Base-by-base conservation (phyloP, 1,140 invertebrate species). In the Drosophila arizonae region DNA sequence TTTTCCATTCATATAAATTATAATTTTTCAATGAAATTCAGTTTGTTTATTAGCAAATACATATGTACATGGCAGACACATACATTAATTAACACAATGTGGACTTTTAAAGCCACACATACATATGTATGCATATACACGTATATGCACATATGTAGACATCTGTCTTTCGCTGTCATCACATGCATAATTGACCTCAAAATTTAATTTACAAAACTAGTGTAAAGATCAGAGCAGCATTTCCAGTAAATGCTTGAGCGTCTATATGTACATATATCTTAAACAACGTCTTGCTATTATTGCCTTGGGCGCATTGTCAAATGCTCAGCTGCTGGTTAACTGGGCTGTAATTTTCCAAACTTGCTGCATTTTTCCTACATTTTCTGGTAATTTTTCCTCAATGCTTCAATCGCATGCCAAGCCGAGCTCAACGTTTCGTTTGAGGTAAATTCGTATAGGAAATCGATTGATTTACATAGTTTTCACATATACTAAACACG, bases 381-480 rank as follows among this genome's bases (percentile, higher is more conserved):
- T n/a, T n/a, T 33, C 30, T 6, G 6, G 6, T 6, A 1, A 6
- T 33, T 33, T 33, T 33, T 3, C 26, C 26, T 4, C 3, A 28
- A 28, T 5, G 30, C 30, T 33, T 33, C 26, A 28, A 33, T 4
- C 30, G 6, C 30, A 33, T 33, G 30, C 30, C 6, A 33, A 17
- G 17, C 17, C 17, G 17, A 17, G 17, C 17, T 17, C 30, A 33
- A 6, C 21, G 61, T 21, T 45, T 60, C 10, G 28, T 58, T 76
- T 66, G 87, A 86, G 84, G 72, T 79, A 58, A 62, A 50, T 65
- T 51, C 52, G 55, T 64, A 67, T 70, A 70, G 71, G 75, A 67
- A 77, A 88, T 87, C 84, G 84, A 87, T 79, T 71, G 17, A 17
- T 17, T 17, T 66, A 46, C 67, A 64, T 54, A 39, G 50, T 46